Base-by-base conservation (phyloP, 2,113 vertebrate species). In the Apodemus speciosus region DNA sequence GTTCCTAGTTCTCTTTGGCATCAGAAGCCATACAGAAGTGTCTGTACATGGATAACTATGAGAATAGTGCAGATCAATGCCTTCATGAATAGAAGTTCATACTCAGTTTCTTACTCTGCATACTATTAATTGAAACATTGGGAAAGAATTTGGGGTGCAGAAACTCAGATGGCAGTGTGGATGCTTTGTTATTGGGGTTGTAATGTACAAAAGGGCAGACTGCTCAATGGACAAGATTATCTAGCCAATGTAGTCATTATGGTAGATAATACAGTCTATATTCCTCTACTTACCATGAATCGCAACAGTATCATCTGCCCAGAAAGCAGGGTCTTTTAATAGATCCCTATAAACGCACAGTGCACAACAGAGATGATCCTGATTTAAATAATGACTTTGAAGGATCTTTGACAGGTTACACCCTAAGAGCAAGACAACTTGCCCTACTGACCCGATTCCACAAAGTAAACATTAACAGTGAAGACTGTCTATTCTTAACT, bases 301-400 rank as follows among this genome's bases (percentile, higher is more conserved):
- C 13, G 27, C 14, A 56, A 68, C 35, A 88, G 46, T 10, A 88
- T 23, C n/a, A 72, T 35, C 56, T 76, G 76, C 46, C 92, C 66
- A 85, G 49, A 46, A 93, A 93, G 27, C 46, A 87, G 53, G 25
- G 15, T 27, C 58, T 46, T 92, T 51, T 64, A 49, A 64, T 32
- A 46, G 91, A 85, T 53, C 40, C 56, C 53, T 85, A 43, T 23
- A 69, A 86, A 91, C 46, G 15, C 27, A 66, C 10, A 51, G 15
- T 75, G 64, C 8, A 80, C 81, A 43, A 46, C 79, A 81, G 43
- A 88, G 23, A 83, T 40, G 21, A n/a, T 46, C 66, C 64, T 71
- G 69, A 35, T 88, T 95, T 89, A 94, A 85, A 77, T 88, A 93
- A 85, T 66, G 62, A 87, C n/a, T 85, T 62, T 13, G 9, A 69